Evolutionary conservation across 2,888 invertebrate genomes (phyloP).

Genomic region (Palloptera scutellata): DNA sequence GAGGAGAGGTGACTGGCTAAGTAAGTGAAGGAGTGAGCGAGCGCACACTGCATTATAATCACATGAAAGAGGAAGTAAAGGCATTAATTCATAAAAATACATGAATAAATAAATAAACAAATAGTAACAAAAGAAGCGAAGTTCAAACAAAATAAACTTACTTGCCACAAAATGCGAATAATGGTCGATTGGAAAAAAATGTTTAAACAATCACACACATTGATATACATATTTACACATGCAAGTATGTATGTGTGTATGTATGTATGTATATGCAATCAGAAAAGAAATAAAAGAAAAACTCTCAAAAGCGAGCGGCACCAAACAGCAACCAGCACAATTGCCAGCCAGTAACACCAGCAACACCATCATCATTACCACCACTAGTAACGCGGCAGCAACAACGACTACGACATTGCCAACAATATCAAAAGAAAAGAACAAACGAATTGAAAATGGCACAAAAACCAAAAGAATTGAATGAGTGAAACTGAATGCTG

Average conservation of each 20-base stretch:
- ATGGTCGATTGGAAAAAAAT: background rate
- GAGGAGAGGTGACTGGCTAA: constrained; percentile 12
- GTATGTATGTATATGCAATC: too few relatives aligned
- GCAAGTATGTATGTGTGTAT: too few relatives aligned
- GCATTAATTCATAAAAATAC: constrained; percentile 18
- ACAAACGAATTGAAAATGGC: constrained; percentile 8
- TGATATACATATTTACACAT: too few relatives aligned
- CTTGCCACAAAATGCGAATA: constrained; percentile 24
- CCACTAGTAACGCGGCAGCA: constrained; percentile 16
- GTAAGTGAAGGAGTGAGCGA: constrained; percentile 2
- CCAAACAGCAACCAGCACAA: too few relatives aligned
- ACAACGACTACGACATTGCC: constrained; percentile 27
- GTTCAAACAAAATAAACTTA: constrained; percentile 14
- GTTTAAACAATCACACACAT: too few relatives aligned
- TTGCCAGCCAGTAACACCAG: constrained; percentile 33
- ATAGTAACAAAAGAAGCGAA: constrained; percentile 6
- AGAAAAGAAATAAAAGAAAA: too few relatives aligned
- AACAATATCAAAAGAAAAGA: constrained; percentile 22
- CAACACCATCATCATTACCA: constrained; percentile 24
- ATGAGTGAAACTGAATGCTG: constrained; percentile 33
- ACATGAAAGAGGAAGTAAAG: constrained; percentile 7
- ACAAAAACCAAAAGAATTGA: constrained; percentile 33
- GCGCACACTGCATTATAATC: constrained; percentile 8
- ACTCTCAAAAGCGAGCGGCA: too few relatives aligned
- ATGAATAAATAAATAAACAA: too few relatives aligned